Evolutionary conservation across 1,140 invertebrate genomes (phyloP), one percentile per base, ranked within the genome.

Genomic region (Plodia interpunctella): DNA sequence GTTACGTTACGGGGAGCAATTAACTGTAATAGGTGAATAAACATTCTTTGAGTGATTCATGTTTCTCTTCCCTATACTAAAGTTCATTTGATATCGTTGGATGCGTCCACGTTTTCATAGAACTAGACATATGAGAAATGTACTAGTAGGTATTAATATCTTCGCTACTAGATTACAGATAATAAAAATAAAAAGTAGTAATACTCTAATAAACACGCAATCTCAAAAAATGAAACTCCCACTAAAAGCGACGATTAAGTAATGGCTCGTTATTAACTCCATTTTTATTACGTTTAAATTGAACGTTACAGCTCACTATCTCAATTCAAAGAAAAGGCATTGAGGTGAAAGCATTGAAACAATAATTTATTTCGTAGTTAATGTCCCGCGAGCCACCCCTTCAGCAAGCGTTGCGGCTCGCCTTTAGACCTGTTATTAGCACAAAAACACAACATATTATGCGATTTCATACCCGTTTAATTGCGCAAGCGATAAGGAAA

Each of bases 381-480:
- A 87, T 87, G 80, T 78, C 66, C 59, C 44, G 50, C 60, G 61
- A 58, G 59, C 74, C 74, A 68, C 83, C 84, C 78, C 76, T 72
- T 65, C 32, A 25, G 55, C 61, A 60, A 78, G 63, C 65, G 70
- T 76, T 67, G 76, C 74, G 68, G 68, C 62, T 74, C 62, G 62
- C 75, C 75, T 67, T 76, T 68, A 79, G 66, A 73, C 65, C 83
- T 79, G 75, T 88, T 89, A 89, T 88, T 89, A 87, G 65, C 57
- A 67, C 71, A 81, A 79, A 67, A 86, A 82, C 73, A 80, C 70
- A 78, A 70, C 70, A 83, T 76, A 80, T 77, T 80, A 80, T 72
- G 73, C 77, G 82, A 83, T 84, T 87, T 87, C 74, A 79, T 81
- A 83, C 76, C 73, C 62, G 72, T 82, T 85, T 89, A 89, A 89